phyloP scores from a whole-genome alignment of 2,888 invertebrate species.

The Drosophila stalkeri region DNA sequence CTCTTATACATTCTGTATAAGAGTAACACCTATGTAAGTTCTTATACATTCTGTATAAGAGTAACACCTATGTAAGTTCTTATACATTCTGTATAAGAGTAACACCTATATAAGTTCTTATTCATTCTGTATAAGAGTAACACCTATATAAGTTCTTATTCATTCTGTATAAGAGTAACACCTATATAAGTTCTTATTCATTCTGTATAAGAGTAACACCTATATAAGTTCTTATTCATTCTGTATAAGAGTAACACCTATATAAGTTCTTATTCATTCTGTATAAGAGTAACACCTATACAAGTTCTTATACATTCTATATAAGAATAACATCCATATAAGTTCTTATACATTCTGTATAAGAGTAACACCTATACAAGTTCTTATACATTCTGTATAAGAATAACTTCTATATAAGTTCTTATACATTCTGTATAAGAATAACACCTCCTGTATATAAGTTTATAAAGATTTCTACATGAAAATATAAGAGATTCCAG shows the following conservation, averaged over 20 bases:
- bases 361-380: background rate
- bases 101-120: background rate
- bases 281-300: no score
- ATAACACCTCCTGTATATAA: background rate
- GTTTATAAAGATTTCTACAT: background rate
- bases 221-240: background rate
- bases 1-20: background rate
- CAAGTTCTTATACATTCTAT: background rate
- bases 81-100: no score
- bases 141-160: background rate
- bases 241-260: background rate
- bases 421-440: background rate
- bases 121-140: background rate
- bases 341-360: background rate
- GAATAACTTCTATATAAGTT: background rate
- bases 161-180: background rate
- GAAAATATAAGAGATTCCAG: background rate
- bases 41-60: background rate
- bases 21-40: no score
- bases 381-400: background rate
- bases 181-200: no score
- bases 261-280: background rate
- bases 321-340: no score
- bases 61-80: no score
- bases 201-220: background rate